Conservation (phyloP, 2,797 vertebrate genomes). For the Aselliscus stoliczkanus region DNA sequence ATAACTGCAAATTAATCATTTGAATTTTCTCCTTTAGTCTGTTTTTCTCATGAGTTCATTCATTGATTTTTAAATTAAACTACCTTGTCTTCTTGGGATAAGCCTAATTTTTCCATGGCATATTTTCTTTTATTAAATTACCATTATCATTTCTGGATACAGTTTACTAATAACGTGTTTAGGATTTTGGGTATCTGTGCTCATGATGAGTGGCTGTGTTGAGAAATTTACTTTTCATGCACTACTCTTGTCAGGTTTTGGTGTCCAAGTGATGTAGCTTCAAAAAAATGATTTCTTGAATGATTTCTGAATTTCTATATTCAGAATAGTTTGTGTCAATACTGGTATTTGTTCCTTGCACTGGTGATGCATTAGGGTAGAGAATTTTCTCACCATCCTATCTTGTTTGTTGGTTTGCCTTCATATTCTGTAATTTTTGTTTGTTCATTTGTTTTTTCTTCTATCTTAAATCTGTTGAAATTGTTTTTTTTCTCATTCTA, state of each 20-base stretch:
- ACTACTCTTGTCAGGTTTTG: not conserved
- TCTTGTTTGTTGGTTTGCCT: not conserved
- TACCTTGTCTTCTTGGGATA: not conserved
- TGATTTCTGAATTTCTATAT: not conserved
- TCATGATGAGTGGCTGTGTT: not conserved
- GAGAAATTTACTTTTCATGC: not conserved
- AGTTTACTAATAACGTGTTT: not conserved
- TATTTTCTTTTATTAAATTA: not conserved
- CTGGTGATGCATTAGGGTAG: not conserved
- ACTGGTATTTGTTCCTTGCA: not conserved
- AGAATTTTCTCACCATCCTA: not conserved
- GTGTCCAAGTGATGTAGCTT: not conserved
- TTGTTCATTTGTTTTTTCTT: not conserved
- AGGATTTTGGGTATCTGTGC: not conserved
- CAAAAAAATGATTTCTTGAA: not conserved
- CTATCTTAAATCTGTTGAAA: not conserved
- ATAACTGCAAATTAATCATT: not conserved
- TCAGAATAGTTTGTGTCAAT: not conserved
- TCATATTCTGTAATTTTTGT: not conserved
- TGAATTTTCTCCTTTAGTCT: not conserved
- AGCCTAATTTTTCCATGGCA: not conserved
- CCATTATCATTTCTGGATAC: not conserved
- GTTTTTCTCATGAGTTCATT: not conserved
- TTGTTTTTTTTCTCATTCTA: not conserved
- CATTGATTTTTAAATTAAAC: not conserved